Evolutionary conservation across 2,113 vertebrate species (phyloP), one percentile per base, ranked within the genome.

Genomic region (Vulpes lagopus): DNA sequence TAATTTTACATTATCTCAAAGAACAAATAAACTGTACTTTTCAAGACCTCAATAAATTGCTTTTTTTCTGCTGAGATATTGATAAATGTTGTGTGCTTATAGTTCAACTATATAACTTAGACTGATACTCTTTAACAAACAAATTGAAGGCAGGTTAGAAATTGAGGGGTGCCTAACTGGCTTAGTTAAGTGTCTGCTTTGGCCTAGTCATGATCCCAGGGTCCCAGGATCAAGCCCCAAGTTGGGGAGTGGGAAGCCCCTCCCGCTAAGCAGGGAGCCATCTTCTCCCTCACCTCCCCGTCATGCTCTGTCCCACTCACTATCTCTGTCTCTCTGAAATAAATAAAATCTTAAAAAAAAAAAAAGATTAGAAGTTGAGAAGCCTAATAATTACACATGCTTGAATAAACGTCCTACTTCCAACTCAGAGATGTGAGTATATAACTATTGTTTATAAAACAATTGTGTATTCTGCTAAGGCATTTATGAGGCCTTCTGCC

Each of bases 11-110:
- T 81, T 0, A 93, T 73, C 8, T 96, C 57, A 76, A 96, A 84
- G 53, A 88, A 95, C 5, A 95, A 96, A 91, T 27, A 43, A 90
- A 80, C 32, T 87, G 5, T 16, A 55, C 30, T 87, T 84, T 83
- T 67, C 27, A 96, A 71, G 7, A 95, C 3, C 10, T 94, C 38
- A 43, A 23, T n/a, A 74, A 55, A 59, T 23, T 38, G 0, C 35
- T 30, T 88, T 88, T 91, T 93, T 87, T 69, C 49, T 35, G 64
- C 55, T 82, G 43, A 86, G 25, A 93, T 83, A 84, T 67, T 43
- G 60, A 82, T 78, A 73, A 65, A 43, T 22, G 25, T 25, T 22
- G 20, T 74, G 14, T 38, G 57, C 32, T 95, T 88, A 81, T 0
- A 86, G 53, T 43, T 93, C 96, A 78, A 15, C 35, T 96, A 15